Conservation (phyloP, 1,140 invertebrate genomes). For the Lutraria rhynchaena region DNA sequence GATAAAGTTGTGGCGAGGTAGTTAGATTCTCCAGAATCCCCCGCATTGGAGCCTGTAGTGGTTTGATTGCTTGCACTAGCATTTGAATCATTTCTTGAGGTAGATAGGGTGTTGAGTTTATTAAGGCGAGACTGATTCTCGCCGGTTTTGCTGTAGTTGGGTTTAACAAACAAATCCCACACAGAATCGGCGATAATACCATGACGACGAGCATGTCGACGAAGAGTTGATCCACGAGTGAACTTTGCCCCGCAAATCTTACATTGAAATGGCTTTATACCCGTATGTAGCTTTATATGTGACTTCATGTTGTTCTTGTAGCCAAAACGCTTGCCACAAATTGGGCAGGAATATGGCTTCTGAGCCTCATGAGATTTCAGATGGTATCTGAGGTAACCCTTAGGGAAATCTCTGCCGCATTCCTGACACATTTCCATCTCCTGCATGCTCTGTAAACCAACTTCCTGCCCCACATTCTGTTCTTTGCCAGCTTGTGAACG, state of each 20-base stretch:
- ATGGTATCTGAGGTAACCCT: constrained; percentile 75
- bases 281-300: constrained; percentile 84
- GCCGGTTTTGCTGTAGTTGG: constrained; percentile 49
- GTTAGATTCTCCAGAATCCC: constrained; percentile 30
- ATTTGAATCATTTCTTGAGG: constrained; percentile 51
- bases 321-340: constrained; percentile 85
- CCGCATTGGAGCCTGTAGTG: constrained; percentile 15
- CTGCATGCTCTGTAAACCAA: constrained; percentile 50
- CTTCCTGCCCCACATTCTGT: constrained; percentile 38
- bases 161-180: constrained; percentile 74
- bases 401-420: constrained; percentile 75
- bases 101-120: constrained; percentile 51
- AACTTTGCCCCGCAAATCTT: constrained; percentile 83
- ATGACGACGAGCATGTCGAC: constrained; percentile 76
- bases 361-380: constrained; percentile 84
- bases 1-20: constrained; percentile 63
- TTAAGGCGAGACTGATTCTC: constrained; percentile 39
- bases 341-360: constrained; percentile 85
- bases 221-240: constrained; percentile 75
- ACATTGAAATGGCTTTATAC: constrained; percentile 84
- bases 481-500: background rate
- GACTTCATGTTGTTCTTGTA: constrained; percentile 84
- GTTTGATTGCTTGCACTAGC: constrained; percentile 48
- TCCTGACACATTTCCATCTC: constrained; percentile 75
- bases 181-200: constrained; percentile 73